Evolutionary conservation across 30 jellyfish, hydroid and myxozoan species (phyloP).

Genomic region (Turritopsis rubra): DNA sequence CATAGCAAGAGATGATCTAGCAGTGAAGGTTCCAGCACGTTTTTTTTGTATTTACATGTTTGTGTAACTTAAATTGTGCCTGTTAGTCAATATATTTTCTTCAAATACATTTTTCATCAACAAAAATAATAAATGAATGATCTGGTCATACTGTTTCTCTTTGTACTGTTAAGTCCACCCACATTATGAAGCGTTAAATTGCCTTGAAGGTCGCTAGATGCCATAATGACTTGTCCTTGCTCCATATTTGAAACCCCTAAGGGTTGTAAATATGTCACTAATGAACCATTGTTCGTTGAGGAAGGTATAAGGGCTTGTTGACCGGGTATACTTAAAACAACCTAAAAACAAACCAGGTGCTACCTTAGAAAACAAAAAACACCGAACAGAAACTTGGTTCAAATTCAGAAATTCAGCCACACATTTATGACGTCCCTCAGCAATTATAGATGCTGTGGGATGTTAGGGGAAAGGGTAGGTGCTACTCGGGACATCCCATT

Average conservation of each 20-base stretch:
- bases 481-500: too few relatives aligned
- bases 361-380: neutral
- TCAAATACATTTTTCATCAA: neutral
- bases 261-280: slow-evolving; percentile 39
- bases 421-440: too few relatives aligned
- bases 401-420: too few relatives aligned
- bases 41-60: too few relatives aligned
- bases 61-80: too few relatives aligned
- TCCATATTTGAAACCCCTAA: slow-evolving; percentile 31
- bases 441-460: too few relatives aligned
- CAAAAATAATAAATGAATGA: neutral
- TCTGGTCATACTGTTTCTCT: slow-evolving; percentile 15
- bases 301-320: slow-evolving; percentile 23
- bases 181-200: slow-evolving; percentile 37
- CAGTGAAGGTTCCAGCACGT: neutral
- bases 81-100: too few relatives aligned
- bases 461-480: too few relatives aligned
- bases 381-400: too few relatives aligned
- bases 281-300: neutral
- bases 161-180: slow-evolving; percentile 10
- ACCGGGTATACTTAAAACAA: slow-evolving; percentile 36
- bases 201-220: slow-evolving; percentile 37
- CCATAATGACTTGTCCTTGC: slow-evolving; percentile 40
- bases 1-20: neutral
- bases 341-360: slow-evolving; percentile 23